Evolutionary conservation across 2,888 invertebrate species (phyloP), one percentile per base, ranked within the genome.

Genomic region (Rhorus exstirpatorius): DNA sequence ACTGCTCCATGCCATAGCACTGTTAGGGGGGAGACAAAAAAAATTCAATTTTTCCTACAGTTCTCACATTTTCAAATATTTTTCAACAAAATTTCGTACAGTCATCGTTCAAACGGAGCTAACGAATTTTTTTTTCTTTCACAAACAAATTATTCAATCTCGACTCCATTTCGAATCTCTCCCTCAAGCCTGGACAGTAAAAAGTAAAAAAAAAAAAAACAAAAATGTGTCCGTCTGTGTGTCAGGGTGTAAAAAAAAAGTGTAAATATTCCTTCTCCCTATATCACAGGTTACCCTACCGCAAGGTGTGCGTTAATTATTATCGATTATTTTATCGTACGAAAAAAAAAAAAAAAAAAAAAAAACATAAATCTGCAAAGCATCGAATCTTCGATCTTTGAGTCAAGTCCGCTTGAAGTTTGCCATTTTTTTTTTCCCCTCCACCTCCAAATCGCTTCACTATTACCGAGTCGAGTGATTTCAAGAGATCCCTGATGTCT

Each of bases 231-330:
- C 4, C 21, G 41, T 70, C 68, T 76, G 70, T 65, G 63, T 76
- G 78, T 84, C 53, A 53, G 70, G 78, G 67, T 72, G 49, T 60
- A 53, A 74, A 55, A 61, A 19, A 72, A 72, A 60, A 77, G 72
- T 81, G 71, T 82, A 82, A 81, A 67, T 38, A 61, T 71, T 83
- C 81, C 83, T 81, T 84, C 86, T 88, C 88, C 87, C 87, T 89
- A 91, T 92, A 92, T 92, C 92, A 92, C 92, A 92, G 92, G 91
- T 91, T 90, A 92, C 89, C 89, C 88, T 88, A 87, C 87, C 87
- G 88, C 89, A 90, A 90, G 86, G 90, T 90, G 89, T 88, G 87
- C 88, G 84, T 87, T 86, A 72, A 75, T 78, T 21, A 53, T 61
- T 35, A 76, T 79, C 61, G 71, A 86, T 86, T 86, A 83, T 81